phyloP scores from a whole-genome alignment of 2,113 vertebrate species.

The Sebastes fasciatus region DNA sequence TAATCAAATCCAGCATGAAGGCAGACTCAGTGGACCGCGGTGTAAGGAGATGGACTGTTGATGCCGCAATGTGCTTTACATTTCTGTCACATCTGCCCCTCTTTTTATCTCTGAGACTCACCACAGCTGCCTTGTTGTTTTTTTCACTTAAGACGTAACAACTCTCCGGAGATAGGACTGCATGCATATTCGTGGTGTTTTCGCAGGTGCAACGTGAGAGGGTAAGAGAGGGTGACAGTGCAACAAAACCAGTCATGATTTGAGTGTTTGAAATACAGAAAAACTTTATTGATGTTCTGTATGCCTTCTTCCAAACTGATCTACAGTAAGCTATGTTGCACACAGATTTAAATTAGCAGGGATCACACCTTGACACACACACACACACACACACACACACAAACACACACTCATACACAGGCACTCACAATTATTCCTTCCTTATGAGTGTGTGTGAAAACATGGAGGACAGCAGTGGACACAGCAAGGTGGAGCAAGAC shows the following conservation, averaged over 20 bases:
- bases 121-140: neutral
- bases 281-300: constrained; percentile 67
- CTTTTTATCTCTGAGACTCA: neutral
- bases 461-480: constrained; percentile 31
- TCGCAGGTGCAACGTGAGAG: neutral
- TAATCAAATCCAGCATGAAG: constrained; percentile 71
- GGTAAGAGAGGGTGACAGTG: neutral
- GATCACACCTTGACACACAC: constrained; percentile 39
- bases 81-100: constrained; percentile 19
- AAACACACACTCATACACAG: neutral
- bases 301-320: constrained; percentile 34
- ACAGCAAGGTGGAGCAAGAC: neutral
- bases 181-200: neutral
- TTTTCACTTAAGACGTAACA: neutral
- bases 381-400: neutral
- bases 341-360: constrained; percentile 38
- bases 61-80: constrained; percentile 16
- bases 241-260: constrained; percentile 22
- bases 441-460: constrained; percentile 21
- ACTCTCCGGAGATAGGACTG: constrained; percentile 18
- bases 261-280: constrained; percentile 55
- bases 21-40: constrained; percentile 26
- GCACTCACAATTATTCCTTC: constrained; percentile 30
- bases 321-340: constrained; percentile 37
- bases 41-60: neutral